Conservation (phyloP, 2,113 vertebrate genomes). For the Thymallus thymallus region DNA sequence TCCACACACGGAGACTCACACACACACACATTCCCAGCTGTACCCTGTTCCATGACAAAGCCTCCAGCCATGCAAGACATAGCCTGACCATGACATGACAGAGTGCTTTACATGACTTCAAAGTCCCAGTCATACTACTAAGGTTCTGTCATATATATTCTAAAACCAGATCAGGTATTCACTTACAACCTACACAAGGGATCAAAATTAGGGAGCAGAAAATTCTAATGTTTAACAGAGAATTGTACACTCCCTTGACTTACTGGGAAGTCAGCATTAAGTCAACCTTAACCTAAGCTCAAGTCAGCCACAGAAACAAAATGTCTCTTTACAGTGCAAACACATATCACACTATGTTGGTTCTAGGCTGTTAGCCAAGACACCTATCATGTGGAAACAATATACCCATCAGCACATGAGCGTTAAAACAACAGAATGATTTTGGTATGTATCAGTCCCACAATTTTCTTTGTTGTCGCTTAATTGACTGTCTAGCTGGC, state of each 20-base stretch:
- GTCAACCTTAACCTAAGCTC: too few species aligned
- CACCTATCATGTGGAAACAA: neutral
- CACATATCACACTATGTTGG: too few species aligned
- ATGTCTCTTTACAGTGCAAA: too few species aligned
- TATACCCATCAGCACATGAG: neutral
- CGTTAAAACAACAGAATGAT: neutral
- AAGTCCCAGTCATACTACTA: neutral
- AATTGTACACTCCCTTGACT: too few species aligned
- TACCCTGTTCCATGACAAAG: neutral
- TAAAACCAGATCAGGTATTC: neutral
- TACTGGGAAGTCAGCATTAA: too few species aligned
- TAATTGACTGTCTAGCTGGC: slow-evolving; percentile 45
- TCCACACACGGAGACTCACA: neutral
- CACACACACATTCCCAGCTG: neutral
- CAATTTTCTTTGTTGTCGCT: slow-evolving; percentile 42
- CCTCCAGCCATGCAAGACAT: neutral
- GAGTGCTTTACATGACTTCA: neutral
- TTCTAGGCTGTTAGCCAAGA: neutral
- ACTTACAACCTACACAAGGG: too few species aligned
- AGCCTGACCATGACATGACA: neutral
- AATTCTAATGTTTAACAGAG: too few species aligned
- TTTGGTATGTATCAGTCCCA: slow-evolving; percentile 18
- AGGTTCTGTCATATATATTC: neutral
- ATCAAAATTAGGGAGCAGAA: too few species aligned
- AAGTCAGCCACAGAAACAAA: too few species aligned